Evolutionary conservation across 1,140 invertebrate genomes (phyloP), one percentile per base, ranked within the genome.

Genomic region (Platorchestia sp.): DNA sequence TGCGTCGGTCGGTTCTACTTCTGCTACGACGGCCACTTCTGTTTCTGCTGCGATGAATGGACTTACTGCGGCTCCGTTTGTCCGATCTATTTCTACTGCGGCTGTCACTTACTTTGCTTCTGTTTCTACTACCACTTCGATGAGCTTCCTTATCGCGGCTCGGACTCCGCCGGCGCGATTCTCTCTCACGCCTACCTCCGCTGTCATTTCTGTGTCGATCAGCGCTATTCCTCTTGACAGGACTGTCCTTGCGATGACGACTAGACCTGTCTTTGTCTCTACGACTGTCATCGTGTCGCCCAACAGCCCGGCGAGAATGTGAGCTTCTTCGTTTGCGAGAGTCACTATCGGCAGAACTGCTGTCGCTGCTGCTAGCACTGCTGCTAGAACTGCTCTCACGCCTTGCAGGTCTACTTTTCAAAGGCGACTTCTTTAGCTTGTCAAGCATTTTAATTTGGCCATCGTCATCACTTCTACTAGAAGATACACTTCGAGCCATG

Each of bases 71-170:
- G 95, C 93, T 51, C 96, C 91, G 96, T 44, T 95, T 41, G 59
- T 95, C 95, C 96, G 93, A 95, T 95, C 93, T 75, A 93, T 96
- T 90, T 95, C 91, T 96, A 96, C 89, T 96, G 96, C 75, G 96
- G 96, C 89, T 96, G 27, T 19, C 90, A 14, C 95, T 87, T 22
- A 10, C 43, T 41, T 90, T 87, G 51, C 44, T 89, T 86, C 53
- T 90, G 14, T 95, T 86, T 53, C 75, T 42, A 41, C 96, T 96
- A 96, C 95, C n/a, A 53, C 91, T 95, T 96, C 96, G 95, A 97
- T 96, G 90, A 96, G 36, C 27, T 75, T 75, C 59, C 95, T 93
- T 95, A 96, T 96, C 96, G 96, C 95, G 95, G 96, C 93, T 96
- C 95, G 95, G 40, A 75, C 14, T 75, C 27, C 59, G 59, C 14